Conservation (phyloP, 2,113 vertebrate genomes). For the Rhinoderma darwinii region DNA sequence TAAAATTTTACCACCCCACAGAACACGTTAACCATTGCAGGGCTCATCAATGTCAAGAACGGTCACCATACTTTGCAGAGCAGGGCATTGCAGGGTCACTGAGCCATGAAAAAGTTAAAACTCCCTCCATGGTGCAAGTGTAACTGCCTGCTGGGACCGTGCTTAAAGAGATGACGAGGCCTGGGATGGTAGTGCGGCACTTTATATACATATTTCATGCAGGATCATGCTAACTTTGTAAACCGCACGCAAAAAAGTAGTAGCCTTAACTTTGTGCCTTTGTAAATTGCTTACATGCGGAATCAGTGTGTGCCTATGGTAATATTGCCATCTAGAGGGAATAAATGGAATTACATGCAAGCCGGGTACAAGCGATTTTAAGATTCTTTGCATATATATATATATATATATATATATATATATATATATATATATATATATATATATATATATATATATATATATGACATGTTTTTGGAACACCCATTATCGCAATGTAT, state of each 20-base stretch:
- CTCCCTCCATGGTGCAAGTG: neutral
- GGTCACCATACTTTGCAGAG: slow-evolving; percentile 9
- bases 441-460: too few relatives aligned
- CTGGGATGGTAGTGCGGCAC: slow-evolving; percentile 7
- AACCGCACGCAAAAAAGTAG: slow-evolving; percentile 3
- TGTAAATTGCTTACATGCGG: neutral
- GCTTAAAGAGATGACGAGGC: neutral
- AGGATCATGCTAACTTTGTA: slow-evolving; percentile 16
- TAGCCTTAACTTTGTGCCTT: slow-evolving; percentile 21
- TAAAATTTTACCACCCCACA: slow-evolving; percentile 31
- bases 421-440: too few relatives aligned
- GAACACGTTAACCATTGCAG: neutral
- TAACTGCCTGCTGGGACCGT: neutral
- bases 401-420: too few relatives aligned
- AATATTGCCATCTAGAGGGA: slow-evolving; percentile 38
- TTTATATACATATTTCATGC: slow-evolving; percentile 43
- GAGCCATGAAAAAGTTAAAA: neutral
- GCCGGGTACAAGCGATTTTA: neutral
- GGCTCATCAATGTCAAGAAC: neutral
- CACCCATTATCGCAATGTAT: neutral
- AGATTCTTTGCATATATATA: too few relatives aligned
- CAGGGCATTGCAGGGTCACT: slow-evolving; percentile 9
- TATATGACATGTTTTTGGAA: too few relatives aligned
- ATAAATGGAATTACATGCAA: slow-evolving; percentile 18
- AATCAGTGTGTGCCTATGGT: neutral